Base-by-base conservation (phyloP, 2,797 vertebrate genomes). In the Taenioides sp. region DNA sequence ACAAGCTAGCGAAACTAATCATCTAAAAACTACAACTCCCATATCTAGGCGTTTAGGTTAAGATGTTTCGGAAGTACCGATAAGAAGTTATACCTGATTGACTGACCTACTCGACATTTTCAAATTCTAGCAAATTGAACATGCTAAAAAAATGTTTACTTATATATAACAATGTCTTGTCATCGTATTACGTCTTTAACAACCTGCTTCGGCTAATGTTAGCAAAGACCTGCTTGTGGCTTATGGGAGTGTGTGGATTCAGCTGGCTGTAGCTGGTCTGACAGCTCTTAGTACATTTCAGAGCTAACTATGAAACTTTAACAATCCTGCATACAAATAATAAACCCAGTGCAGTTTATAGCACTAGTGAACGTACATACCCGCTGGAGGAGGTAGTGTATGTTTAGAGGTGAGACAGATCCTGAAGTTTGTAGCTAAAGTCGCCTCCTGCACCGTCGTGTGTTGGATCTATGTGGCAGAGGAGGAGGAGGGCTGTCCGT, bases 21-120 rank as follows among this genome's bases (percentile, higher is more conserved):
- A 54, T 17, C 17, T 62, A 27, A 89, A 84, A 92, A 94, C 93
- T 94, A 92, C 93, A 93, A 91, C 81, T 91, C 93, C 94, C 94
- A 94, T 71, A 84, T 72, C 85, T 77, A 77, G 74, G 57, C 74
- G 49, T 71, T 76, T 61, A 31, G 28, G 28, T 69, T 52, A 76
- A 76, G 79, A 79, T 86, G 88, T 92, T 93, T 93, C 89, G 90
- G 93, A 93, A 93, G 92, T 91, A 58, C 84, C 84, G 75, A 73
- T 62, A 68, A 57, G 70, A 72, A 83, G 78, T 76, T 70, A 68
- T 18, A 58, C 25, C 7, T 64, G 67, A 27, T 58, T n/a, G 18
- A 52, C 62, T 61, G 27, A 66, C 10, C 9, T 27, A 59, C 23
- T 59, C 23, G 27, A 6, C 57, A 28, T 28, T 59, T 28, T 17